Base-by-base conservation (phyloP, 1,140 invertebrate genomes). In the Drepana arcuata region DNA sequence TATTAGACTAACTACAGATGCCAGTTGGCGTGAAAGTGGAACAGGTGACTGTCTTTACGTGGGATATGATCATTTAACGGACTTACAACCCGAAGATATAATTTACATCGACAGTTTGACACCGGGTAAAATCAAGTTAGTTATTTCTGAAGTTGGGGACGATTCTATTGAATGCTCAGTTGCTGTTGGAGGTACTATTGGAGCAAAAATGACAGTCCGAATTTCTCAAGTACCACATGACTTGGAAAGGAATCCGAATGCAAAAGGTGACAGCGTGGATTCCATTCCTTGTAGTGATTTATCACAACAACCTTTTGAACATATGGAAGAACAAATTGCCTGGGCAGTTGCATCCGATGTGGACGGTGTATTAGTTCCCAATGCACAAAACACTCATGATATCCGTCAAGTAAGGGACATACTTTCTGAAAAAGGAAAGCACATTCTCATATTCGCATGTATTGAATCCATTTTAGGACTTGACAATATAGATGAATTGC, bases 391-490 rank as follows among this genome's bases (percentile, higher is more conserved):
- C 39, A 36, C 29, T 26, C 48, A 67, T 41, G 79, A 80, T 55
- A 59, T 83, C 37, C 42, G 50, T 4, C 39, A 58, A 27, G 60
- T 83, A 2, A 61, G 50, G 44, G 46, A 66, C 14, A 55, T 73
- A 14, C 43, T 80, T 28, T 61, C 53, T 12, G 65, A 79, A 44
- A 80, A 71, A 42, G 79, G 75, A 21, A 83, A 78, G 54, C 75
- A 83, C 51, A 63, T 83, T 34, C 59, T 83, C 16, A 55, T 83
- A 2, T 69, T 83, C 56, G 71, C 88, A 41, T 90, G 88, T 58
- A 88, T 91, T 52, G 90, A 91, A 50, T 88, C 90, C 41, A 84
- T 88, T 37, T 72, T 89, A 55, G 90, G 88, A 10, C 79, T 90
- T n/a, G 84, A 86, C 59, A 88, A 88, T 48, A 86, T 91, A 56